Base-by-base conservation (phyloP, 2,113 vertebrate genomes). In the Pipa parva region DNA sequence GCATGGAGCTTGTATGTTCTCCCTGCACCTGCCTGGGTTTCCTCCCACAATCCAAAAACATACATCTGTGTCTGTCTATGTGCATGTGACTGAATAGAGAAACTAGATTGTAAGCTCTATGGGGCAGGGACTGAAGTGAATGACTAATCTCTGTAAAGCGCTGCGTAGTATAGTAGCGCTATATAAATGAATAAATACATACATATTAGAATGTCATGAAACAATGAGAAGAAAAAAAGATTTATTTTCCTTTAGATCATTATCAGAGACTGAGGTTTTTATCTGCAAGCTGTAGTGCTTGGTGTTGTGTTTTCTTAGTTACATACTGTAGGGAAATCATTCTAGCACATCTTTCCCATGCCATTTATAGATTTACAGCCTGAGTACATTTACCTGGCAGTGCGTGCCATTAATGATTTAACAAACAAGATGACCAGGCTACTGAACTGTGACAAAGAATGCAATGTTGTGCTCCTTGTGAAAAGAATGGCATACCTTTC, bases 401-500 rank as follows among this genome's bases (percentile, higher is more conserved):
- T 72, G 65, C 55, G 57, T 49, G 39, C 73, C 80, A 72, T 82
- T 83, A 85, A 81, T 84, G 76, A 77, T 86, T 84, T 76, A 70
- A 79, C 81, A 75, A 71, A 80, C 27, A 50, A 78, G 77, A 78
- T 68, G 36, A 66, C 73, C 71, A 57, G 66, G 73, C 76, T 78
- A 76, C 50, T 72, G 73, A 79, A 75, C 77, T 78, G 45, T 75
- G 59, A 79, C 72, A 79, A 80, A 79, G 78, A 78, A 76, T 0
- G 1, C 20, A 26, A 64, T 77, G 83, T 69, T 76, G 17, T 76
- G 46, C 72, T 73, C 60, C 61, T 63, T 63, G 45, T 59, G 65
- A 72, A 75, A 74, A n/a, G 60, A 63, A 20, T 60, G 75, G 13
- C 67, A 54, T 68, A 77, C 24, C 59, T 81, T 77, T 73, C 58